Evolutionary conservation across 2,888 invertebrate species (phyloP).

Genomic region (Drosophila neotestacea): DNA sequence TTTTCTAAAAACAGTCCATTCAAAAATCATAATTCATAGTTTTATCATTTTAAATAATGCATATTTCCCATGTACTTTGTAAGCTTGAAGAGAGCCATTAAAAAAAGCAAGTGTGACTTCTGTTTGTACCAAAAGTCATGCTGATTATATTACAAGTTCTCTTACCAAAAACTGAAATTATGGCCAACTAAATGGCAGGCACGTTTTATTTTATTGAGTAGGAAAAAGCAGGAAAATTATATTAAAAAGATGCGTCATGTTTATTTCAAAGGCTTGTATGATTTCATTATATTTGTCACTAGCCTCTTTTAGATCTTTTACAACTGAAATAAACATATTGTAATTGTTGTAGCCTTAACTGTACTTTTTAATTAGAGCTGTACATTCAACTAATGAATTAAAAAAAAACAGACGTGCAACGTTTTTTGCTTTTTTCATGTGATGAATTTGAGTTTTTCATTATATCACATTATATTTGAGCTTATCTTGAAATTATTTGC

Average conservation of each 20-base stretch:
- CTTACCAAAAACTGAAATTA: neutral
- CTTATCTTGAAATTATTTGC: slow-evolving; percentile 48
- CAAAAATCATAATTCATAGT: too few species aligned
- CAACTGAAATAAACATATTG: slow-evolving; percentile 1
- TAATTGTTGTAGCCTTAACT: slow-evolving; percentile 12
- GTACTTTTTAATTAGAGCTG: slow-evolving; percentile 30
- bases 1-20: too few species aligned
- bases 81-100: too few species aligned
- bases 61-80: neutral
- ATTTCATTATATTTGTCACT: slow-evolving; percentile 27
- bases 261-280: slow-evolving; percentile 16
- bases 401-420: slow-evolving; percentile 22
- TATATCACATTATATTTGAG: slow-evolving; percentile 39
- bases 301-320: neutral
- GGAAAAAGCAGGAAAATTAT: neutral
- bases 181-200: slow-evolving; percentile 25
- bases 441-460: slow-evolving; percentile 37
- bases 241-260: slow-evolving; percentile 40
- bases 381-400: slow-evolving; percentile 47
- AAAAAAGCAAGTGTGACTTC: slow-evolving; percentile 9
- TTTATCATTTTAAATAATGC: neutral
- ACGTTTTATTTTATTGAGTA: neutral
- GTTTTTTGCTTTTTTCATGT: slow-evolving; percentile 11
- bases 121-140: slow-evolving; percentile 2
- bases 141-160: slow-evolving; percentile 24